phyloP scores from a whole-genome alignment of 2,113 vertebrate species.

The Malurus alboscapulatus region DNA sequence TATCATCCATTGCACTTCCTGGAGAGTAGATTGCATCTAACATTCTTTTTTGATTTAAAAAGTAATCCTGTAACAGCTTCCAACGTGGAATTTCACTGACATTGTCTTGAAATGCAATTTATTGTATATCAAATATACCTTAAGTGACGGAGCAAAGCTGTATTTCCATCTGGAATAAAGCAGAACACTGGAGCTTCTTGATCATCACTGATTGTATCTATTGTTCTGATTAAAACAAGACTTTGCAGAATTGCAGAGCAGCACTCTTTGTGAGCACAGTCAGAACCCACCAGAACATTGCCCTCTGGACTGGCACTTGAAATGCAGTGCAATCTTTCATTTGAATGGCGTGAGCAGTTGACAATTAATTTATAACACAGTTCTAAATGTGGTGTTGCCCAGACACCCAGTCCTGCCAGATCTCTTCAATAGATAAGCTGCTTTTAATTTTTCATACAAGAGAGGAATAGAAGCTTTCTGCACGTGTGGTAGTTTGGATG shows the following conservation, averaged over 20 bases:
- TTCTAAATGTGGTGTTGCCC: not conserved
- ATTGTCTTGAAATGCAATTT: not conserved
- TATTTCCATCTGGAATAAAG: not conserved
- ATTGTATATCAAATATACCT: not conserved
- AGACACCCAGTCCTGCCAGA: not conserved
- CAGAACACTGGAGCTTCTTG: not conserved
- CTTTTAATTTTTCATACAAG: not conserved
- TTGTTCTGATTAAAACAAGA: conserved; percentile 4
- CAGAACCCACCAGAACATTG: not conserved
- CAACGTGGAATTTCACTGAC: not conserved
- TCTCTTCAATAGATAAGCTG: not conserved
- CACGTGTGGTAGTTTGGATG: not conserved
- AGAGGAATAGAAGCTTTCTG: not conserved
- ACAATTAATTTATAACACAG: not conserved
- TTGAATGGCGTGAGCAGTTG: not conserved
- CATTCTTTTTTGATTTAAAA: not conserved
- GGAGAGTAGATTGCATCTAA: conserved; percentile 18
- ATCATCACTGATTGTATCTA: not conserved
- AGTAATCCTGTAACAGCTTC: not conserved
- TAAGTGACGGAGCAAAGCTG: not conserved
- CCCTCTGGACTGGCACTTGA: not conserved
- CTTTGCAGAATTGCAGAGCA: not conserved
- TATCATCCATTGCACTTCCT: conserved; percentile 27
- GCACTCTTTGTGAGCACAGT: not conserved
- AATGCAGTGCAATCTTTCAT: not conserved